Conservation (phyloP, 1,140 invertebrate genomes). For the Cephus cinctus region DNA sequence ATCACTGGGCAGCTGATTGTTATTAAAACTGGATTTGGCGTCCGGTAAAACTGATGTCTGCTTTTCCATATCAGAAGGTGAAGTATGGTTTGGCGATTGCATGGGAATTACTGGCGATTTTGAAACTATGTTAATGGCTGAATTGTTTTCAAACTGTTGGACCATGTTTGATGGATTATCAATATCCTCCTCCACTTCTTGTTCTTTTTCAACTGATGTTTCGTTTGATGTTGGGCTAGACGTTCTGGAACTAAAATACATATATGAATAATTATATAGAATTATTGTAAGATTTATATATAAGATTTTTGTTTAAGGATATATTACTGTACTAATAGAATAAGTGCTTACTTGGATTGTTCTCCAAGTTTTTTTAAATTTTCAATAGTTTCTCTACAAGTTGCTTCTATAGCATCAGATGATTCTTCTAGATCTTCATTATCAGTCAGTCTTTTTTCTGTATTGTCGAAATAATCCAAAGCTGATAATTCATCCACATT, state of each 20-base stretch:
- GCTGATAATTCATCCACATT: conserved; percentile 46
- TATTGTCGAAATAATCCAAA: conserved; percentile 39
- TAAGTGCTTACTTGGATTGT: conserved; percentile 45
- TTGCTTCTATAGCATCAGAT: conserved; percentile 46
- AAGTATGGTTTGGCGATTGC: conserved; percentile 10
- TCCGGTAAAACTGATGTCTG: conserved; percentile 5
- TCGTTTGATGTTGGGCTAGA: conserved; percentile 17
- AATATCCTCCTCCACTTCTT: not conserved
- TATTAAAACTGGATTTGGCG: conserved; percentile 29
- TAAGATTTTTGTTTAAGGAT: conserved; percentile 9
- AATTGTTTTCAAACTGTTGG: conserved; percentile 19
- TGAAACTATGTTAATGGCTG: conserved; percentile 36
- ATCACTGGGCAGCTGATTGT: conserved; percentile 41
- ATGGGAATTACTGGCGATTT: conserved; percentile 29
- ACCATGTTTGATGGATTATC: conserved; percentile 2
- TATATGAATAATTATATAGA: not conserved
- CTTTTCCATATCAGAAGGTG: conserved; percentile 10
- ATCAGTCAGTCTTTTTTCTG: conserved; percentile 35
- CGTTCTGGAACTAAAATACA: conserved; percentile 10
- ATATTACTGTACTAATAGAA: not conserved
- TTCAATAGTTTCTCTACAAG: conserved; percentile 53
- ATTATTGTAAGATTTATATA: not conserved
- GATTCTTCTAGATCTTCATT: conserved; percentile 47
- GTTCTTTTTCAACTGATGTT: conserved; percentile 1
- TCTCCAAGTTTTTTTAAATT: conserved; percentile 50